Evolutionary conservation across 2,113 vertebrate genomes (phyloP), one percentile per base, ranked within the genome.

Genomic region (Amia ocellicauda): DNA sequence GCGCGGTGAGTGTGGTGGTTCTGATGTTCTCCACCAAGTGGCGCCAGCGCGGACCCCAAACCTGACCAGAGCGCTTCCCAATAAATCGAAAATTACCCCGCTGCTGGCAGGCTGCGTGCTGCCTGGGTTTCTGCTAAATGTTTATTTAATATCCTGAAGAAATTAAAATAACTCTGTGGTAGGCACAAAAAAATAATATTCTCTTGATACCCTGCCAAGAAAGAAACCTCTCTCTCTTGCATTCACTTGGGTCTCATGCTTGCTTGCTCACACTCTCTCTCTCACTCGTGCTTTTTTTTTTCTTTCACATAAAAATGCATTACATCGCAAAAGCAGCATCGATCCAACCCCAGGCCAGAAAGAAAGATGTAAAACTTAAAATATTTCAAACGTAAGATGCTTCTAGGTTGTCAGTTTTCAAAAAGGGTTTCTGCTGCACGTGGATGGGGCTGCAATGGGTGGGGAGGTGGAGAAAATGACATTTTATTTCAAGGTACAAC

Each of bases 141-240:
- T 91, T 91, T 91, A 89, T 91, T 92, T 89, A 91, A 91, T 92
- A 92, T 91, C 88, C 89, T 82, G 84, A 85, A 89, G 87, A 89
- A 88, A 91, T 84, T 90, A 87, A 92, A 92, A 92, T 93, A 91
- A 87, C 84, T 89, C 74, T 91, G 89, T 76, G 89, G 90, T 77
- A 77, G 85, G 86, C 80, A 79, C 52, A 60, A 64, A 83, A 81
- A 74, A 80, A 84, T 84, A 83, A 81, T 60, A 78, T 81, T 82
- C 85, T 82, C 82, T 87, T 84, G 86, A 85, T 86, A 79, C 60
- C 51, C 3, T 60, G 81, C 86, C 85, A 85, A 80, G 73, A 80
- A 65, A 59, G 69, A 80, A 84, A 78, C 66, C 49, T 67, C 20
- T 83, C 76, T 74, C 58, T 52, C 47, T 59, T 22, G 72, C 79